Base-by-base conservation (phyloP, 1,140 invertebrate genomes). In the Dendrolimus kikuchii region DNA sequence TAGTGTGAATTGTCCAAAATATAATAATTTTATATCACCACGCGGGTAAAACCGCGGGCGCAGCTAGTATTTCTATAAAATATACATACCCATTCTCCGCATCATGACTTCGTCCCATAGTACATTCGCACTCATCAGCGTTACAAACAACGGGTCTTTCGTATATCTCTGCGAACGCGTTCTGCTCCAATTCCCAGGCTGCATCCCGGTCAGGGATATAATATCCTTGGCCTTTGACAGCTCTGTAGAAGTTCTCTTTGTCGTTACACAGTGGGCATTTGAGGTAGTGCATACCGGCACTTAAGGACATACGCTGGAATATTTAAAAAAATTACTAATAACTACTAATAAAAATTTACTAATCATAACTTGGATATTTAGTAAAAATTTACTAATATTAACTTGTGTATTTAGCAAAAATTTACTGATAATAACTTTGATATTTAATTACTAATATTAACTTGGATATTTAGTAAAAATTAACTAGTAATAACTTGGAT, bases 201-300 rank as follows among this genome's bases (percentile, higher is more conserved):
- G 92, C 92, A 77, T 93, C 92, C 64, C 88, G 81, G 53, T 91
- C 89, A n/a, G 92, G 92, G 41, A 93, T 83, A 64, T 90, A 92
- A 51, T 92, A 90, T 10, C 92, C 92, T 71, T 86, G 88, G 4
- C 67, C 58, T 40, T 89, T 49, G 66, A 93, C 89, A n/a, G 89
- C 89, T 6, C 77, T 42, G 40, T 86, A 77, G 77, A 93, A 93
- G 0, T 60, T 53, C 0, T 85, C 72, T 47, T 89, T 89, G 65
- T 92, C 89, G 59, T 93, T 93, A 64, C 92, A 94, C 0, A 92
- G 79, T 0, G 92, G 92, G 81, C 92, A 94, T 65, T 92, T 92
- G 44, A 93, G 88, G 62, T 91, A 92, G 64, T 93, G 90, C 7
- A 91, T 62, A 4, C 86, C 86, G 0, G 84, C 82, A n/a, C 76